Conservation (phyloP, 2,113 vertebrate genomes). For the Alces alces region DNA sequence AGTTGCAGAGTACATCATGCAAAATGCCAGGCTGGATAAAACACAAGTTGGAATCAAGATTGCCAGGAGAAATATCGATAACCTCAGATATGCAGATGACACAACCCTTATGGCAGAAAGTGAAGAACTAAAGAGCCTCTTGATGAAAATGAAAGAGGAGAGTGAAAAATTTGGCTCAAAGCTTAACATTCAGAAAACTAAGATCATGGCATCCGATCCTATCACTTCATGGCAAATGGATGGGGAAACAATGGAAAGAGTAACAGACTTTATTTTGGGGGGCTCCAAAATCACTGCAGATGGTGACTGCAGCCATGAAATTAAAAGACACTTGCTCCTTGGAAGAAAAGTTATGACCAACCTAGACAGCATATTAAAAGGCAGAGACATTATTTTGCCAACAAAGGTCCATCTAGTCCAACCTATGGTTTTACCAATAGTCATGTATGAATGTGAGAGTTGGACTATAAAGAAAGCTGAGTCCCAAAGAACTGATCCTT, state of each 20-base stretch:
- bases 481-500: too few species aligned
- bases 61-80: neutral
- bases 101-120: neutral
- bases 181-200: neutral
- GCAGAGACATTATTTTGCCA: neutral
- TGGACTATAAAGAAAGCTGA: too few species aligned
- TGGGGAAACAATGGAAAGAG: neutral
- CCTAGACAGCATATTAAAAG: neutral
- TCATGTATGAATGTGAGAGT: neutral
- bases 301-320: neutral
- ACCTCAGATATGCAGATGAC: neutral
- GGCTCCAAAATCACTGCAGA: neutral
- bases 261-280: neutral
- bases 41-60: neutral
- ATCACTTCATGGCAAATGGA: neutral
- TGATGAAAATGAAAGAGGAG: neutral
- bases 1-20: neutral
- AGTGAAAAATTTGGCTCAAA: neutral
- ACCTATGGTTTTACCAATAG: neutral
- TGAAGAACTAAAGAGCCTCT: neutral
- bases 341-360: neutral
- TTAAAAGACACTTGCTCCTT: neutral
- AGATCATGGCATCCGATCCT: neutral
- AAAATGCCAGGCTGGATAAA: neutral
- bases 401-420: rapidly evolving